Evolutionary conservation across 1,140 invertebrate genomes (phyloP).

Genomic region (Drosophila subobscura): DNA sequence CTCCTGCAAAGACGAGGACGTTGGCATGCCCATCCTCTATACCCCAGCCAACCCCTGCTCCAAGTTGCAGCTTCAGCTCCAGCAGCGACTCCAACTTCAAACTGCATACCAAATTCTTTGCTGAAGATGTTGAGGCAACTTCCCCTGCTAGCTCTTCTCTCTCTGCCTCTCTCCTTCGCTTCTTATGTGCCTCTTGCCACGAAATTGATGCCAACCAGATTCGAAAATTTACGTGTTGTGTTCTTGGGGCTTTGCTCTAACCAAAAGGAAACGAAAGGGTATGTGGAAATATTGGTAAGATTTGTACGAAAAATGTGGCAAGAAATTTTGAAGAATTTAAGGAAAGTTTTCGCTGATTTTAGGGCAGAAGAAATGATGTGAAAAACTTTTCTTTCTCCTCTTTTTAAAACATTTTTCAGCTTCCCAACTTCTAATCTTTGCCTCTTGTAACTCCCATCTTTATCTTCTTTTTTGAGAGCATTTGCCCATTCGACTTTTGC

Average conservation of each 20-base stretch:
- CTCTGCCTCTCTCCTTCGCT: neutral
- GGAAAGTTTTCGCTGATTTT: too few species aligned
- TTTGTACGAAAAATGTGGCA: neutral
- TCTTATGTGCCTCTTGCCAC: conserved; percentile 32
- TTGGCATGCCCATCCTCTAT: conserved; percentile 59
- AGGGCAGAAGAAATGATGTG: neutral
- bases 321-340: too few species aligned
- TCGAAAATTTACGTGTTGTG: conserved; percentile 72
- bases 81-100: conserved; percentile 46
- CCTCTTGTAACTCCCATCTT: too few species aligned
- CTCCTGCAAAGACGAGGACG: conserved; percentile 37
- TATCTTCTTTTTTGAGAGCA: conserved; percentile 23
- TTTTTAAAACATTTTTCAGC: neutral
- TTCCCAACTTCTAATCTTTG: neutral
- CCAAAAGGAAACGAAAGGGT: conserved; percentile 8
- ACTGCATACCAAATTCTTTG: conserved; percentile 80
- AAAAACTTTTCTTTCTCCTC: neutral
- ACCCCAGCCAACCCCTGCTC: conserved; percentile 22
- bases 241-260: conserved; percentile 42
- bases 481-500: conserved; percentile 14
- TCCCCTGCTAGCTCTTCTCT: conserved; percentile 17
- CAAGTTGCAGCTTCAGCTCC: conserved; percentile 23
- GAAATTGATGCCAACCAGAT: conserved; percentile 79
- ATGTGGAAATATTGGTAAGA: neutral
- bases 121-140: conserved; percentile 77